Base-by-base conservation (phyloP, 30 jellyfish, hydroid and myxozoan species). In the Pelagia noctiluca region DNA sequence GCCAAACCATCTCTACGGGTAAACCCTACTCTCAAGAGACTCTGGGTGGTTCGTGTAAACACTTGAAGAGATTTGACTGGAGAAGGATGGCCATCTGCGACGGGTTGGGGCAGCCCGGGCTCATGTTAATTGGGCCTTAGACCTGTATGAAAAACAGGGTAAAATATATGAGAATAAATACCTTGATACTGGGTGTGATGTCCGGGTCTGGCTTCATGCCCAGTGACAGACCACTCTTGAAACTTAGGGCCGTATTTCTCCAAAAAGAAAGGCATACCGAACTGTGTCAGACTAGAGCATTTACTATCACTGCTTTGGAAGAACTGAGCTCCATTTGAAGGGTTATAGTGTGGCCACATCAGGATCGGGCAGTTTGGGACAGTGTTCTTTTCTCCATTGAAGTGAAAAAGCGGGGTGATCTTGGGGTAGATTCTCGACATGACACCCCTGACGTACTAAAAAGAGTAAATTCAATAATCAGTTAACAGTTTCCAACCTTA, bases 131-230 rank as follows among this genome's bases (percentile, higher is more conserved):
- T 11, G 62, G n/a, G n/a, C n/a, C 62, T n/a, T 48, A 13, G 18
- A 48, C 13, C 62, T 48, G n/a, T 48, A 11, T n/a, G 62, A 11
- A 13, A 48, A 48, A 48, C n/a, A 48, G 62, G 18, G n/a, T 11
- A 11, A 48, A 48, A 48, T n/a, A 48, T n/a, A 48, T 11, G 18
- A 48, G n/a, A n/a, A 48, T 48, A 48, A n/a, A 21, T 70, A 89
- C 97, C 95, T 71, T 86, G 97, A 42, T 61, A 76, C 78, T 93
- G 97, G 16, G 93, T 82, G 61, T 93, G 97, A 61, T 93, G 99
- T 7, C 99, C 99, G 23, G 99, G 99, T 42, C 99, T 75, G 13
- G 94, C 97, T 77, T 93, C 99, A 52, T 93, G 99, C 24, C 97
- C 99, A 24, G 90, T 78, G 11, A 93, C 90, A 3, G 99, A 93